phyloP scores from a whole-genome alignment of 2,797 vertebrate species.

The Gallirallus australis region DNA sequence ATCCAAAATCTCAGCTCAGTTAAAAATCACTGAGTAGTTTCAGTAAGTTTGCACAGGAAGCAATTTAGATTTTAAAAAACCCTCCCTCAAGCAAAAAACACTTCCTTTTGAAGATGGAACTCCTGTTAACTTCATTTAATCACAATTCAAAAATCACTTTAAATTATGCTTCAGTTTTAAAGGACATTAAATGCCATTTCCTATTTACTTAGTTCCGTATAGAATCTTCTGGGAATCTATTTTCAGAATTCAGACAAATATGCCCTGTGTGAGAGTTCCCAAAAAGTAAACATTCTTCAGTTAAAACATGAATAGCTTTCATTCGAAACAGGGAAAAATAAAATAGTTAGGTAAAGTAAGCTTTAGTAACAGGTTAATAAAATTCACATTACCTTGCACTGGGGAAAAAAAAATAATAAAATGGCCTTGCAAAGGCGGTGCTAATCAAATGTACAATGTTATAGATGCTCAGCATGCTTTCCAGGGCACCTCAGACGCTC shows the following conservation, averaged over 20 bases:
- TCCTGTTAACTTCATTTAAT: not conserved
- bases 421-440: not conserved
- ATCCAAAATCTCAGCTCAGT: not conserved
- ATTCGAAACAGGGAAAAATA: not conserved
- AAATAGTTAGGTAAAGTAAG: not conserved
- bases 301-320: fast-evolving
- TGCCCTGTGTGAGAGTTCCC: not conserved
- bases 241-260: not conserved
- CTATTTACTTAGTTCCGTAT: not conserved
- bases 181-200: not conserved
- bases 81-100: not conserved
- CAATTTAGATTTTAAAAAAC: not conserved
- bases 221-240: not conserved
- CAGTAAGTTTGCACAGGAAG: not conserved
- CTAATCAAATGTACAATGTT: not conserved
- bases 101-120: not conserved
- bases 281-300: not conserved
- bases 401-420: not conserved
- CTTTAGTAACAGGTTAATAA: not conserved
- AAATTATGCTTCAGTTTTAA: not conserved
- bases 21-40: not conserved
- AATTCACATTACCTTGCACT: not conserved
- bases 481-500: not conserved
- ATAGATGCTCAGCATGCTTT: not conserved
- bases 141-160: not conserved